phyloP scores from a whole-genome alignment of 2,113 vertebrate genomes.

The Isichthys henryi region DNA sequence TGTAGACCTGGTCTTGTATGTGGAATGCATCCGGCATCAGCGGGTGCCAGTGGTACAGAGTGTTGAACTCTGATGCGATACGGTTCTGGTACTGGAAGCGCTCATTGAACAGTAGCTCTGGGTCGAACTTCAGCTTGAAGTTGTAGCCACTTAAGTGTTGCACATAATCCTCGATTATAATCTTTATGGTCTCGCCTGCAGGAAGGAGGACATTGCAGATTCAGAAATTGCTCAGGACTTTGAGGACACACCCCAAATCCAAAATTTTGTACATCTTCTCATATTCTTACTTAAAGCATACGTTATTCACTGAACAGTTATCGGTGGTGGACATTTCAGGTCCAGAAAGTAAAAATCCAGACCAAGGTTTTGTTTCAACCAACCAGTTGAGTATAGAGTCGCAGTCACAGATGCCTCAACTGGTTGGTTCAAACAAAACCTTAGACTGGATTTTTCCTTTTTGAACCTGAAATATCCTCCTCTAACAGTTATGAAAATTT shows the following conservation, averaged over 20 bases:
- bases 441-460: neutral
- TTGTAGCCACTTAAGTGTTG: constrained; percentile 93
- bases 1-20: constrained; percentile 75
- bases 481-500: neutral
- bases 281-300: neutral
- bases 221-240: neutral
- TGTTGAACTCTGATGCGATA: constrained; percentile 91
- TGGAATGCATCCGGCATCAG: constrained; percentile 85
- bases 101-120: constrained; percentile 83
- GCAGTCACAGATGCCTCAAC: neutral
- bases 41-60: constrained; percentile 95
- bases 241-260: neutral
- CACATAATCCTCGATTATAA: constrained; percentile 95
- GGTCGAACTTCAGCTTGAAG: constrained; percentile 95
- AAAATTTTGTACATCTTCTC: neutral
- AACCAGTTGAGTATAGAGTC: neutral
- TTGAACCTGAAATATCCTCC: neutral
- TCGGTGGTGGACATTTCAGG: neutral
- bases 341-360: neutral
- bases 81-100: constrained; percentile 95
- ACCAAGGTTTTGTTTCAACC: neutral
- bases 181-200: constrained; percentile 94
- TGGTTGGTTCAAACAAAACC: neutral
- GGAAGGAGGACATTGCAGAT: neutral
- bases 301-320: neutral